Percentiles rank a stretch among this genome's conserved stretches.
These are phyloP conservation scores for Isaurus tuberculatus DNA, from an alignment of 92 coral and sea anemone genomes.

Conservation along the genomic window DNA sequence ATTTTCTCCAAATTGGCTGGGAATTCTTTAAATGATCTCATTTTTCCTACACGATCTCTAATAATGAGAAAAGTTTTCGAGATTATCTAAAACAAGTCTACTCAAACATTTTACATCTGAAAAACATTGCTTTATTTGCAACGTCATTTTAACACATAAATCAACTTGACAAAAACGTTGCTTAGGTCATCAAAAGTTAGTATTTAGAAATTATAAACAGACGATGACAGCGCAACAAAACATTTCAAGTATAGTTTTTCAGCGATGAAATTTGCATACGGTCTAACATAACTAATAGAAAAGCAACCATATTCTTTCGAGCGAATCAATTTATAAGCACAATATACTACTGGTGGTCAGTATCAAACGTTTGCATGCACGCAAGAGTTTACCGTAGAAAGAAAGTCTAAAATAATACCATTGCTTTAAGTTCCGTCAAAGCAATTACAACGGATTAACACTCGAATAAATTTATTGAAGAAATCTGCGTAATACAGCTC, in stretches of 20 bases:
- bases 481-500: not conserved
- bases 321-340: not conserved
- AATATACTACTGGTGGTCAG: slow-evolving; percentile 19
- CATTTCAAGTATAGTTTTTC: not conserved
- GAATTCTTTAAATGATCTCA: not conserved
- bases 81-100: not conserved
- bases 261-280: not conserved
- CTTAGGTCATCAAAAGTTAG: not conserved
- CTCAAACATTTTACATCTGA: not conserved
- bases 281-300: not conserved
- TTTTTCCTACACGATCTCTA: not conserved
- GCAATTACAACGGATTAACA: too few species aligned
- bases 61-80: not conserved
- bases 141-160: not conserved
- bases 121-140: not conserved
- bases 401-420: not conserved
- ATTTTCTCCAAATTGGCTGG: not conserved
- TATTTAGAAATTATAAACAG: not conserved
- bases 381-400: not conserved
- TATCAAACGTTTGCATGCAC: not conserved
- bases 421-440: slow-evolving; percentile 1
- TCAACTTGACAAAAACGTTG: not conserved
- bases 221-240: not conserved
- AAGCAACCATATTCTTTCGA: not conserved
- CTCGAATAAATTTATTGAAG: not conserved